phyloP scores from a whole-genome alignment of 2,888 invertebrate species.

The Tenthredo notha region DNA sequence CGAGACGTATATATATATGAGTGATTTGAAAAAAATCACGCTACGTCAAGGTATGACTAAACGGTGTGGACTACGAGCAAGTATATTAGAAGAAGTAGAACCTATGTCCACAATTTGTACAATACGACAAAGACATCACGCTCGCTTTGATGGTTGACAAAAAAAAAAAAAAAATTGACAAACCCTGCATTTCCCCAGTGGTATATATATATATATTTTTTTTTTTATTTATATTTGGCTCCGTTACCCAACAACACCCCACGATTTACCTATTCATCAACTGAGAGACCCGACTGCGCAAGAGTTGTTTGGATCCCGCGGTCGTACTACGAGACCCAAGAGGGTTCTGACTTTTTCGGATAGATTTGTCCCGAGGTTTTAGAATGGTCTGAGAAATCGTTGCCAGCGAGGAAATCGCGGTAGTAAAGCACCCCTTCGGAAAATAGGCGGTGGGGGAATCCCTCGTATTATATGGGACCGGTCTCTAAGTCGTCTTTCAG shows the following conservation, averaged over 20 bases:
- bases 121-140: not conserved
- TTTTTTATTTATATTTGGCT: not conserved
- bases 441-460: slow-evolving; percentile 32
- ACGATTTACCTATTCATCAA: slow-evolving; percentile 22
- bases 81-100: not conserved
- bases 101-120: not conserved
- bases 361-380: slow-evolving; percentile 65
- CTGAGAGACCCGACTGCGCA: not conserved
- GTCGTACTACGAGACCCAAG: slow-evolving; percentile 15
- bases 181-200: not conserved
- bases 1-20: too few species aligned
- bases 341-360: slow-evolving; percentile 54
- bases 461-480: slow-evolving; percentile 48
- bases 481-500: slow-evolving; percentile 50
- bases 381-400: slow-evolving; percentile 66
- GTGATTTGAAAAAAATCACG: too few species aligned
- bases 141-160: not conserved
- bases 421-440: slow-evolving; percentile 44
- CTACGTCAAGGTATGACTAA: not conserved
- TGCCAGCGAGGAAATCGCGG: slow-evolving; percentile 57
- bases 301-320: slow-evolving; percentile 31
- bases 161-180: too few species aligned
- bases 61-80: not conserved
- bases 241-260: not conserved
- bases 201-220: too few species aligned